Conservation (phyloP, 2,113 vertebrate species). For the Lophochroa leadbeateri region DNA sequence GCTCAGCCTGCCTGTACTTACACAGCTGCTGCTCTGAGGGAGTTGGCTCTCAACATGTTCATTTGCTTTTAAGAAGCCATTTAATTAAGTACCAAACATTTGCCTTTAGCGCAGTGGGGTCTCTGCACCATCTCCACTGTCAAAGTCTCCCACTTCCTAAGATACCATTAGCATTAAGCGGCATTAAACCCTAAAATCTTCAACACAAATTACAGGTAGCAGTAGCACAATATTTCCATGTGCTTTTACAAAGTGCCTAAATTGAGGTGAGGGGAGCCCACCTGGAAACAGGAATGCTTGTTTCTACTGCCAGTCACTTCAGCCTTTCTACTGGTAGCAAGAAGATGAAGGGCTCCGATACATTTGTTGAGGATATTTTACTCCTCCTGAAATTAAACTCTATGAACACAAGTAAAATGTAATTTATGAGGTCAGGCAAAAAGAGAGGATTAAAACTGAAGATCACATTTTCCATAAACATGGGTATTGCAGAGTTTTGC, state of each 20-base stretch:
- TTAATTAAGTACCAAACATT: not conserved
- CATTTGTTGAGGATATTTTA: not conserved
- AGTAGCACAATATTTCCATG: not conserved
- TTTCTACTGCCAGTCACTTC: not conserved
- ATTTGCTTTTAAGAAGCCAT: not conserved
- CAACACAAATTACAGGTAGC: not conserved
- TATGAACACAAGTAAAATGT: not conserved
- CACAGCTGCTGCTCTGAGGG: not conserved
- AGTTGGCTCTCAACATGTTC: not conserved
- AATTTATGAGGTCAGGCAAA: not conserved
- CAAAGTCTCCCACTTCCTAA: not conserved
- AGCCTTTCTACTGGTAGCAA: not conserved
- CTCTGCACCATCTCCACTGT: not conserved
- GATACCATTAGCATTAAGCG: not conserved
- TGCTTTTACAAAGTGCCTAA: not conserved
- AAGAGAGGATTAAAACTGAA: not conserved
- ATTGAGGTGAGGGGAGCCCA: not conserved
- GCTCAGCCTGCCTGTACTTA: not conserved
- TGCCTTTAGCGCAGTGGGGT: not conserved
- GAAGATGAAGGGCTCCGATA: not conserved
- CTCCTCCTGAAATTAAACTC: not conserved
- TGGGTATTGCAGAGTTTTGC: not conserved
- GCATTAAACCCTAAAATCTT: not conserved
- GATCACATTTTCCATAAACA: not conserved
- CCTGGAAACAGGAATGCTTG: fast-evolving